Base-by-base conservation (phyloP, 2,888 invertebrate species). In the Pharmacophagus antenor region DNA sequence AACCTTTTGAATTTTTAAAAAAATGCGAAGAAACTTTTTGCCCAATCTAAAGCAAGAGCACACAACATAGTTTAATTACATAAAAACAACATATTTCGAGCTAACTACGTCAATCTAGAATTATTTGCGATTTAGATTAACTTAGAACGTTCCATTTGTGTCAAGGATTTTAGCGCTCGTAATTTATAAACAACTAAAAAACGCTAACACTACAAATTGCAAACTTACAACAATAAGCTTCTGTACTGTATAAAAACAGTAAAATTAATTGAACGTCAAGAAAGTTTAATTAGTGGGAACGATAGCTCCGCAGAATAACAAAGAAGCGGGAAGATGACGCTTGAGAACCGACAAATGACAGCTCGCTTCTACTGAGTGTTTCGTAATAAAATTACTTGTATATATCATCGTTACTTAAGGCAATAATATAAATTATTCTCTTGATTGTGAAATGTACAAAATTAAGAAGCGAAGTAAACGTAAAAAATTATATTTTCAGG, bases 181-280 rank as follows among this genome's bases (percentile, higher is more conserved):
- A 46, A 3, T 10, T 31, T 31, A 15, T 31, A 31, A 10, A 1
- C 2, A 31, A 10, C 31, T 12, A 31, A 31, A 31, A 31, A 31
- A 31, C 31, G 31, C 31, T 31, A 15, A 31, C 31, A 10, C 15
- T 31, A 31, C 12, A 15, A 31, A 31, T 31, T 31, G n/a, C n/a
- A n/a, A n/a, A 31, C 15, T 10, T 10, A 2, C 31, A 3, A 15
- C 31, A 10, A 15, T 15, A 15, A 31, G 31, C 3, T 2, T 31
- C 15, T 31, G 15, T 15, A 31, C 31, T 2, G 31, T 31, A 31
- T 31, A 42, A 47, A 72, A 70, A 67, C 71, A 72, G 75, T 76
- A 65, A 74, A 79, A 79, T 79, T 76, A 80, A 77, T 82, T 72
- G 72, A 68, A 73, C 73, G 68, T 71, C 71, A 68, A 72, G 71